phyloP scores from a whole-genome alignment of 2,888 invertebrate species.

The Colletes collaris region DNA sequence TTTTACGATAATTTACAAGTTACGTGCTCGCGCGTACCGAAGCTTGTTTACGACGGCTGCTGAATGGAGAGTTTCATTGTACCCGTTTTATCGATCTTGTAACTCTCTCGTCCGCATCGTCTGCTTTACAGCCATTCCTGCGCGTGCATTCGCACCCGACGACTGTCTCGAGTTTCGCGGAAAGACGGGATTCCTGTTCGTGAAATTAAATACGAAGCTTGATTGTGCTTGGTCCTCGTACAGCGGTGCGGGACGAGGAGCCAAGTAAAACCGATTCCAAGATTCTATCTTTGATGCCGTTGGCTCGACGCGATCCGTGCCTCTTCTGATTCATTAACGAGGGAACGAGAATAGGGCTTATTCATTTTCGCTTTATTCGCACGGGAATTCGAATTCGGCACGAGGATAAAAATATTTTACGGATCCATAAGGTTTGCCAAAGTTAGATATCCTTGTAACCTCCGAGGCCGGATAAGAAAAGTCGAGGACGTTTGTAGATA shows the following conservation, averaged over 20 bases:
- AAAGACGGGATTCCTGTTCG: not conserved
- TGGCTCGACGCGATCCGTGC: too few relatives aligned
- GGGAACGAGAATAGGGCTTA: too few relatives aligned
- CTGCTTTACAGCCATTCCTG: not conserved
- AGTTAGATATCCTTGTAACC: too few relatives aligned
- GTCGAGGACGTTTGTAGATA: too few relatives aligned
- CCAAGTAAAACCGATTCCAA: not conserved
- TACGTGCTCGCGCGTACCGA: slow-evolving; percentile 7
- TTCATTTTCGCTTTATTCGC: too few relatives aligned
- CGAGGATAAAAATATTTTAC: too few relatives aligned
- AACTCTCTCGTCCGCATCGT: slow-evolving; percentile 24
- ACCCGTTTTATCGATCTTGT: slow-evolving; percentile 31
- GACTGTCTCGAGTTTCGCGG: not conserved
- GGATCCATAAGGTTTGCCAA: too few relatives aligned
- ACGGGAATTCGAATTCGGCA: too few relatives aligned
- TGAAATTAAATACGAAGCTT: not conserved
- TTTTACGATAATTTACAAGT: slow-evolving; percentile 18
- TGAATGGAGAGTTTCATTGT: slow-evolving; percentile 45
- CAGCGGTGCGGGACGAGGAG: not conserved
- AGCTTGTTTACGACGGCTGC: slow-evolving; percentile 26
- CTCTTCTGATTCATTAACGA: too few relatives aligned
- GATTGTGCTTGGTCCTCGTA: not conserved
- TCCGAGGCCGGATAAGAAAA: too few relatives aligned
- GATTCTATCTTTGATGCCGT: not conserved
- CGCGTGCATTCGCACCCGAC: too few relatives aligned